Percentiles rank a stretch among this genome's conserved stretches.
Evolutionary conservation across 2,888 invertebrate species (phyloP).

Genomic region (Leptopterna dolabrata): DNA sequence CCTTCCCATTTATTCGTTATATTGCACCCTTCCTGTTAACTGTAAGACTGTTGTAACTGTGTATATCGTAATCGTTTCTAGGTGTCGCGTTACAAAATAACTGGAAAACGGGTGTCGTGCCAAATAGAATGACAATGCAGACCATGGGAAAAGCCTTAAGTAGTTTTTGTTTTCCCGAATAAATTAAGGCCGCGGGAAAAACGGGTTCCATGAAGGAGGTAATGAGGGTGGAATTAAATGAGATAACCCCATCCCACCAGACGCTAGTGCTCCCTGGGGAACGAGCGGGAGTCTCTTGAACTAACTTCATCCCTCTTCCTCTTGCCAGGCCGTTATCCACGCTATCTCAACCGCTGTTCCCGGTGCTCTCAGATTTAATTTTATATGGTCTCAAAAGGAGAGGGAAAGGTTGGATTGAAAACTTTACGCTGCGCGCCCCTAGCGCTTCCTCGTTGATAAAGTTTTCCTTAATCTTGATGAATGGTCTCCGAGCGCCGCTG

Average conservation of each 20-base stretch:
- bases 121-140: neutral
- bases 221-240: slow-evolving; percentile 3
- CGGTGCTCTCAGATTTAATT: neutral
- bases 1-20: too few species aligned
- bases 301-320: neutral
- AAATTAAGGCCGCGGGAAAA: neutral
- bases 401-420: neutral
- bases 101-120: too few species aligned
- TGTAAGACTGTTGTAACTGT: too few species aligned
- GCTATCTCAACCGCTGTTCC: neutral
- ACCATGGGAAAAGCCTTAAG: neutral
- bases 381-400: slow-evolving; percentile 7
- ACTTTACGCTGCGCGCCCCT: neutral
- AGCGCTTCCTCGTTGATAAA: neutral
- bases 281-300: neutral
- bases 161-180: neutral
- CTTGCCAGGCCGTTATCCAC: neutral
- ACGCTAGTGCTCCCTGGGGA: neutral
- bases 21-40: too few species aligned
- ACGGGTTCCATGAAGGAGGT: neutral
- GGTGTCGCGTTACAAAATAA: too few species aligned
- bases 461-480: neutral
- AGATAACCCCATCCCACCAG: neutral
- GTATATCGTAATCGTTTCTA: too few species aligned
- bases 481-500: too few species aligned